phyloP scores from a whole-genome alignment of 2,888 invertebrate species.

The Eupithecia subumbrata region DNA sequence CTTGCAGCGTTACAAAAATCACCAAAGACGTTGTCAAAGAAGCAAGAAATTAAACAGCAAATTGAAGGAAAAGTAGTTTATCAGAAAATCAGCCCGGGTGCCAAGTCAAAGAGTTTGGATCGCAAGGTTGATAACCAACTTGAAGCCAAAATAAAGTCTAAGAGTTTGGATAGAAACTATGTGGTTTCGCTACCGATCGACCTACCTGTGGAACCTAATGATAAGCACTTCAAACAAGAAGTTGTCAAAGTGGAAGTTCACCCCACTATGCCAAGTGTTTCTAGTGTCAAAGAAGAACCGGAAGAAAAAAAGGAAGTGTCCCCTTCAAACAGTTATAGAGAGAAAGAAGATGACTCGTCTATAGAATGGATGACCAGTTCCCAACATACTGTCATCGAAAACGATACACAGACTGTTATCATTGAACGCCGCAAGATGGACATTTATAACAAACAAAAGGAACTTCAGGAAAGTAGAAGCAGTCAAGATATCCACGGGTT shows the following conservation, averaged over 20 bases:
- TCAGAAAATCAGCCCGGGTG: conserved; percentile 79
- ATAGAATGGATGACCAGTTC: conserved; percentile 79
- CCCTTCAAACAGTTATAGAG: conserved; percentile 72
- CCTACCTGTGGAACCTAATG: conserved; percentile 62
- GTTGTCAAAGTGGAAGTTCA: conserved; percentile 80
- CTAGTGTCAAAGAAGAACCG: conserved; percentile 53
- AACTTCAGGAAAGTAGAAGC: conserved; percentile 71
- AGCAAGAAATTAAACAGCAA: conserved; percentile 85
- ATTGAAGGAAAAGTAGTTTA: conserved; percentile 86
- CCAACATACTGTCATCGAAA: conserved; percentile 75
- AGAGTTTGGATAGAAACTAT: conserved; percentile 87
- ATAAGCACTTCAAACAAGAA: conserved; percentile 80
- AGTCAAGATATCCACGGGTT: conserved; percentile 68
- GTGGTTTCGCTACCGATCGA: conserved; percentile 74
- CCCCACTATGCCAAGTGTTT: conserved; percentile 64
- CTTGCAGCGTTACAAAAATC: conserved; percentile 83
- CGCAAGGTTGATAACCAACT: conserved; percentile 85
- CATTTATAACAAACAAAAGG: conserved; percentile 83
- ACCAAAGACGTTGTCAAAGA: conserved; percentile 84
- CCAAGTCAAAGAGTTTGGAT: conserved; percentile 88
- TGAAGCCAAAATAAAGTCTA: conserved; percentile 84
- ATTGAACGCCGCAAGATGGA: conserved; percentile 85
- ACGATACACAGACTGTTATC: conserved; percentile 85
- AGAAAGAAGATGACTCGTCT: conserved; percentile 78
- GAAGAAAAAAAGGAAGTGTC: conserved; percentile 66